Conservation (phyloP, 2,888 invertebrate genomes). For the Alviniconcha strummeri region DNA sequence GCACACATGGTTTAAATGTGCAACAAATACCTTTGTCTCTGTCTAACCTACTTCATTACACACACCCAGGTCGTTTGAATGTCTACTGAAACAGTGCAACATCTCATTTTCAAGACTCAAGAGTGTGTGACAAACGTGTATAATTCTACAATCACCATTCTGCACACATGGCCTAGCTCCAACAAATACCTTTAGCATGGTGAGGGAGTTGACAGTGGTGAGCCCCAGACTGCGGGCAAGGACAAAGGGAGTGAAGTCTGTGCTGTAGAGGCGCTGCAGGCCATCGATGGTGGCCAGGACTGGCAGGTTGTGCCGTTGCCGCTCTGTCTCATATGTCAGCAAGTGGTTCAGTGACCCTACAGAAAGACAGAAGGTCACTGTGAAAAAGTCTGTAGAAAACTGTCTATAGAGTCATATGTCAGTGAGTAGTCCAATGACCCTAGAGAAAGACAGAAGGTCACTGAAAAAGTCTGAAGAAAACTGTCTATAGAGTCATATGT, state of each 20-base stretch:
- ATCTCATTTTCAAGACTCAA: too few relatives aligned
- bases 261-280: slow-evolving; percentile 87
- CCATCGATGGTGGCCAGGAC: slow-evolving; percentile 91
- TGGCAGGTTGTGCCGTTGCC: slow-evolving; percentile 91
- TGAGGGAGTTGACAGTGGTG: slow-evolving; percentile 75
- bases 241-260: slow-evolving; percentile 80
- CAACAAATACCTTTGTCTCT: too few relatives aligned
- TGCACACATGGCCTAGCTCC: not conserved
- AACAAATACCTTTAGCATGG: slow-evolving; percentile 57
- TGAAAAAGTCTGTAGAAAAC: not conserved
- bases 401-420: not conserved
- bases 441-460: not conserved
- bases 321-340: slow-evolving; percentile 86
- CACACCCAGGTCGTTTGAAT: too few relatives aligned
- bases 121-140: not conserved
- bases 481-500: not conserved
- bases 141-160: not conserved
- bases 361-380: slow-evolving; percentile 9
- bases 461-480: too few relatives aligned
- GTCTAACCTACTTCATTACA: too few relatives aligned
- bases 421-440: not conserved
- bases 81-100: too few relatives aligned
- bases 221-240: slow-evolving; percentile 88
- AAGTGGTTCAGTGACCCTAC: slow-evolving; percentile 83
- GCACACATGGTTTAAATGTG: too few relatives aligned